Percentiles rank a stretch among this genome's conserved stretches.
phyloP scores from a whole-genome alignment of 1,140 invertebrate genomes.

The Himalopsyche phryganea region DNA sequence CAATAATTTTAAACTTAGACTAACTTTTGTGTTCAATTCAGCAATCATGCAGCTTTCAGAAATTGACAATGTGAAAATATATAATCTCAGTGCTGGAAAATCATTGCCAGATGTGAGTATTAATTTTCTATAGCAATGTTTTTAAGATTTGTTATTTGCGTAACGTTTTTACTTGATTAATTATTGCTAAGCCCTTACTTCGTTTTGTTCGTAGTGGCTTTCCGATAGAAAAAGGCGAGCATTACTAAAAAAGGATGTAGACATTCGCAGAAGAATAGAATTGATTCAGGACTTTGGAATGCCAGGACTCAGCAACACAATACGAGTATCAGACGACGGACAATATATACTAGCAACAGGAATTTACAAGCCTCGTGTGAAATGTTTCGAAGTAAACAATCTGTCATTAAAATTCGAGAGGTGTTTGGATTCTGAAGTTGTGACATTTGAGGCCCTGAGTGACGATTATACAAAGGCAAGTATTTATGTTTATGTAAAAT shows the following conservation, averaged over 20 bases:
- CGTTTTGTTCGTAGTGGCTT: slow-evolving; percentile 80
- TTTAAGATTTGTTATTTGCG: slow-evolving; percentile 25
- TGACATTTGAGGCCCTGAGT: slow-evolving; percentile 81
- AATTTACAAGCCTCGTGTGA: slow-evolving; percentile 93
- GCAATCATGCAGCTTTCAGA: slow-evolving; percentile 71
- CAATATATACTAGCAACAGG: slow-evolving; percentile 91
- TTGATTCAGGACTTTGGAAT: slow-evolving; percentile 99
- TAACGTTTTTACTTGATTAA: slow-evolving; percentile 20
- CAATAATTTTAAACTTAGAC: too few relatives aligned
- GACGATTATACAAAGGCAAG: slow-evolving; percentile 85
- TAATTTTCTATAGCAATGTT: slow-evolving; percentile 2
- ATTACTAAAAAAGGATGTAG: slow-evolving; percentile 87
- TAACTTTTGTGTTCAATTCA: too few relatives aligned
- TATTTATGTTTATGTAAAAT: slow-evolving; percentile 7
- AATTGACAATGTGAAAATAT: slow-evolving; percentile 95
- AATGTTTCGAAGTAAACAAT: slow-evolving; percentile 95
- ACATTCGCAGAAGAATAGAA: slow-evolving; percentile 86
- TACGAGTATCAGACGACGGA: slow-evolving; percentile 87
- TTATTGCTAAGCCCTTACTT: too few relatives aligned
- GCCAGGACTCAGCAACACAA: slow-evolving; percentile 86
- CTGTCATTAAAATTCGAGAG: slow-evolving; percentile 97
- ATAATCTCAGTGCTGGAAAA: slow-evolving; percentile 95
- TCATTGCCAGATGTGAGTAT: slow-evolving; percentile 89
- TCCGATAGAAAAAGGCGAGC: slow-evolving; percentile 83
- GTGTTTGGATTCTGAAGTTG: slow-evolving; percentile 94